A percentile compares a stretch with the other conserved stretches of the same genome.
phyloP scores from a whole-genome alignment of 2,888 invertebrate genomes.

The Brachylomia viminalis region DNA sequence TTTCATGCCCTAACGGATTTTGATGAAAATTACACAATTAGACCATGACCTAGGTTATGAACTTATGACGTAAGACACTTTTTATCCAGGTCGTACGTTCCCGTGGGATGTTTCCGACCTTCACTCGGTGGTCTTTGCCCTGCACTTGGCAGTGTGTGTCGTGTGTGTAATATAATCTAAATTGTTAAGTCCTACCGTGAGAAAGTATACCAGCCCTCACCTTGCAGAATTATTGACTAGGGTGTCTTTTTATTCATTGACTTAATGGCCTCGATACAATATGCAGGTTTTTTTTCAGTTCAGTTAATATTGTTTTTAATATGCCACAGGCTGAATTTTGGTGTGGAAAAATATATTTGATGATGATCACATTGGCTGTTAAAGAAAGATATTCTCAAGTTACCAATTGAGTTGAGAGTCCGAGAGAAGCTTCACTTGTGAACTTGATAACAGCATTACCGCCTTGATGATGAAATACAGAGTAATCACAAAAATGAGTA shows the following conservation, averaged over 20 bases:
- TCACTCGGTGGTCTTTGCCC: no score
- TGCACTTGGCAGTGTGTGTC: no score
- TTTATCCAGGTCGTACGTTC: no score
- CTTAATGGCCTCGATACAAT: not conserved
- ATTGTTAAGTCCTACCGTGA: not conserved
- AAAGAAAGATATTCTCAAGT: not conserved
- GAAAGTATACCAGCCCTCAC: conserved; percentile 14
- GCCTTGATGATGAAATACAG: not conserved
- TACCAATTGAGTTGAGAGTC: conserved; percentile 4
- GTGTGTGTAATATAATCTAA: no score
- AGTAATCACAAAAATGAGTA: not conserved
- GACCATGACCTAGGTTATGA: no score
- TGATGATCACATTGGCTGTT: not conserved
- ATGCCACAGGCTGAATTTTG: no score
- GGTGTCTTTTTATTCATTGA: not conserved
- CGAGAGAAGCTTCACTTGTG: conserved; percentile 15
- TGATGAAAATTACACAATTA: no score
- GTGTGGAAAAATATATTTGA: no score
- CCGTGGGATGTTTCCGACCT: no score
- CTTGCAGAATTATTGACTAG: conserved; percentile 16
- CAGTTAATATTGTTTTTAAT: no score
- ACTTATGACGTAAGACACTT: no score
- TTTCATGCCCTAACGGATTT: no score
- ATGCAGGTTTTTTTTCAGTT: not conserved
- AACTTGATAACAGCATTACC: conserved; percentile 7